phyloP scores from a whole-genome alignment of 2,113 vertebrate species.

The Epinephelus moara region DNA sequence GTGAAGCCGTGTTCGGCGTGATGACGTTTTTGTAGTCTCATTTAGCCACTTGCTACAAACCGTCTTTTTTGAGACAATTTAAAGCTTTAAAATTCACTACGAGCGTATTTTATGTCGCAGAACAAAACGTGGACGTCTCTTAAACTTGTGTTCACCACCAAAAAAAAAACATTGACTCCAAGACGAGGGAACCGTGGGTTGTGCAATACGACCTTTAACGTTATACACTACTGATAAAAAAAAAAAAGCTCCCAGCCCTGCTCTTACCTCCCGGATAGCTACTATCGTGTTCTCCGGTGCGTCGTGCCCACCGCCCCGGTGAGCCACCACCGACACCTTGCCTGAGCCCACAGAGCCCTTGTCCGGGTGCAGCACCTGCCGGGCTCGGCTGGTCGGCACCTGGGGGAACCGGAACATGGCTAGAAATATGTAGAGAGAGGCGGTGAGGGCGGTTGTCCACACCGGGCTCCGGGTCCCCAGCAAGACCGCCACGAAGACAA shows the following conservation, averaged over 20 bases:
- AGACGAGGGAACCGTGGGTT: too few relatives aligned
- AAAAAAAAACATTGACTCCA: too few relatives aligned
- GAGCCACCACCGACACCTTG: constrained; percentile 86
- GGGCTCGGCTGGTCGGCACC: constrained; percentile 79
- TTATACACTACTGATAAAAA: too few relatives aligned
- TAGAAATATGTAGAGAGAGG: constrained; percentile 87
- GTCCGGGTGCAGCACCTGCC: constrained; percentile 87
- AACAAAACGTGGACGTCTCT: too few relatives aligned
- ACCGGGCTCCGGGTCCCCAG: constrained; percentile 87
- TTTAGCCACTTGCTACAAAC: too few relatives aligned
- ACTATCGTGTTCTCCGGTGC: constrained; percentile 96
- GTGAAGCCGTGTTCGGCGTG: too few relatives aligned
- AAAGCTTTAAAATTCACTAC: too few relatives aligned
- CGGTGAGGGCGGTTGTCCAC: constrained; percentile 82
- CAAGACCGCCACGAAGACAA: constrained; percentile 83
- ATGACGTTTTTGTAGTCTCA: too few relatives aligned
- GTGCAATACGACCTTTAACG: too few relatives aligned
- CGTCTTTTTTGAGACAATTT: too few relatives aligned
- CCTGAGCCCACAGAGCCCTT: constrained; percentile 30
- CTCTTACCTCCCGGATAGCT: constrained; percentile 90
- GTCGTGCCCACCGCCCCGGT: constrained; percentile 93
- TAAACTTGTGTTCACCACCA: too few relatives aligned
- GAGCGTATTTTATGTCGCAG: too few relatives aligned
- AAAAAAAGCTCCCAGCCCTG: neutral
- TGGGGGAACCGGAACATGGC: constrained; percentile 88